Evolutionary conservation across 2,888 invertebrate genomes (phyloP).

Genomic region (Gortyna flavago): DNA sequence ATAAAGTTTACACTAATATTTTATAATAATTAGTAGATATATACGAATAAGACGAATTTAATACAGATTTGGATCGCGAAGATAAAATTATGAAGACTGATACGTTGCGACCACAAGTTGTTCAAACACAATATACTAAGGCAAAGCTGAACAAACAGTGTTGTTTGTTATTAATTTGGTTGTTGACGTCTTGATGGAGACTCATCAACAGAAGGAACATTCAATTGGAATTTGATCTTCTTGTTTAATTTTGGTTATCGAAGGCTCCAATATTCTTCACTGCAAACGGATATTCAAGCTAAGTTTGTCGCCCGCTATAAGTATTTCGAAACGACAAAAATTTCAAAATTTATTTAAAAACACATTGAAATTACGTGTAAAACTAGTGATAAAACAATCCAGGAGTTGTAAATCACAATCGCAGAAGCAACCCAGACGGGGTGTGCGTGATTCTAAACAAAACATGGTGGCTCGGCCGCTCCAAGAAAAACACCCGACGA

Average conservation of each 20-base stretch:
- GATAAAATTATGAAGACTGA: not conserved
- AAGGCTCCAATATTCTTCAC: not conserved
- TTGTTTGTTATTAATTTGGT: slow-evolving; percentile 8
- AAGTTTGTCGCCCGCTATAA: slow-evolving; percentile 14
- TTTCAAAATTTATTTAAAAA: slow-evolving; percentile 61
- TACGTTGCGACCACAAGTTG: not conserved
- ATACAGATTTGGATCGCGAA: no score
- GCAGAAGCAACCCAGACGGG: slow-evolving; percentile 81
- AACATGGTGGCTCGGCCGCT: slow-evolving; percentile 82
- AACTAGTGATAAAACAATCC: slow-evolving; percentile 79
- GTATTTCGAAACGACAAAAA: slow-evolving; percentile 46
- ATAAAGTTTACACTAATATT: not conserved
- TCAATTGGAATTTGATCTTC: not conserved
- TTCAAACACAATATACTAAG: not conserved
- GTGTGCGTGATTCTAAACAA: slow-evolving; percentile 89
- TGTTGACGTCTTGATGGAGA: not conserved
- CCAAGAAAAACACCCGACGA: slow-evolving; percentile 88
- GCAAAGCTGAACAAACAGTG: slow-evolving; percentile 23
- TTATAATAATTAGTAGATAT: no score
- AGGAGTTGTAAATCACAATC: slow-evolving; percentile 85
- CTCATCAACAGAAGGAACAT: not conserved
- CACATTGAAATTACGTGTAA: slow-evolving; percentile 72
- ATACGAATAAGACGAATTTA: no score
- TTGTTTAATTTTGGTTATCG: not conserved
- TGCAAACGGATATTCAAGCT: not conserved